Base-by-base conservation (phyloP, 1,140 invertebrate species). In the Ceratosolen fusciceps region DNA sequence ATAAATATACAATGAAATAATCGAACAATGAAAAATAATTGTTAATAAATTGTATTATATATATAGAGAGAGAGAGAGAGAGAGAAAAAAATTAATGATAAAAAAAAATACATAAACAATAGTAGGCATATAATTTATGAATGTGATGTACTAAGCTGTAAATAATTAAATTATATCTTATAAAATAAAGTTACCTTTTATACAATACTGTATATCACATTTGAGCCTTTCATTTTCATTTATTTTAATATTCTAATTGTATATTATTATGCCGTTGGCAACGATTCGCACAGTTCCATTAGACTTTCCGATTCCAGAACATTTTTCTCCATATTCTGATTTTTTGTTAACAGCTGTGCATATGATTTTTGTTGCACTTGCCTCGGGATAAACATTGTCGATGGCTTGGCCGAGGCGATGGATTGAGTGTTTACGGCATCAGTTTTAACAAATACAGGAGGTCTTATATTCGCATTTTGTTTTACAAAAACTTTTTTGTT, bases 351-450 rank as follows among this genome's bases (percentile, higher is more conserved):
- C 14, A 68, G 29, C 60, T 87, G 87, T 8, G 84, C 79, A 75
- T 86, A 88, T 0, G 87, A 86, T 74, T 85, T 88, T 34, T 87
- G 84, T 73, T 80, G 79, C 0, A 90, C 79, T 86, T 89, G 88
- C 39, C 87, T 81, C 49, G 89, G 89, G 34, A 90, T 62, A 83
- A 90, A 90, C 80, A 65, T 76, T 52, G 88, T 77, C 47, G 85
- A 49, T 21, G 86, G 84, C 16, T 65, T 65, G 9, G 21, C 4
- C 71, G 80, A 65, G 3, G n/a, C 68, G 47, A 31, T 81, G 2
- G 49, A 8, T 16, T 49, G 9, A 26, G 7, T 37, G 9, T 24
- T 79, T 43, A 71, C 14, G 21, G 71, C 67, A 49, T 54, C 29
- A 77, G 9, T 76, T 7, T 31, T 76, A 49, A 10, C 29, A 78